Conservation (phyloP, 2,888 invertebrate species). For the Siphlonurus alternatus region DNA sequence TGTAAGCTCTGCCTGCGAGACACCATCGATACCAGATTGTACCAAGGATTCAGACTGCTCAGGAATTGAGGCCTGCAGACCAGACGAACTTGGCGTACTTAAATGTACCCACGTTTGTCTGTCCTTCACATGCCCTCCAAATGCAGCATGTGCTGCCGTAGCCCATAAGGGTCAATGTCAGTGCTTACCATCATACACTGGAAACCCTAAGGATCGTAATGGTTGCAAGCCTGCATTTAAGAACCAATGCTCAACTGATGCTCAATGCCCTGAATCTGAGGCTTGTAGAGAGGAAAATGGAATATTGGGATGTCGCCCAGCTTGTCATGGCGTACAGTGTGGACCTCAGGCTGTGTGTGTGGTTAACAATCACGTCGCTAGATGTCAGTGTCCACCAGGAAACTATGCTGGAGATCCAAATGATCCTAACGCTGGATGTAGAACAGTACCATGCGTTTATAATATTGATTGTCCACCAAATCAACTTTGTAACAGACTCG, state of each 20-base stretch:
- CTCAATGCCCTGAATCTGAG: conserved; percentile 69
- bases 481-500: conserved; percentile 66
- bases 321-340: conserved; percentile 59
- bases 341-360: conserved; percentile 78
- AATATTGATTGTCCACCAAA: conserved; percentile 66
- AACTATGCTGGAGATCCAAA: conserved; percentile 74
- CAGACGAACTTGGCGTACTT: conserved; percentile 69
- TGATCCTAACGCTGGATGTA: conserved; percentile 52
- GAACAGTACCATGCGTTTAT: conserved; percentile 69
- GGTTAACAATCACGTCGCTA: conserved; percentile 75
- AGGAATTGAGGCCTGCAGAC: conserved; percentile 50
- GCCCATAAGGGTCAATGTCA: conserved; percentile 64
- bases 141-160: conserved; percentile 60
- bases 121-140: conserved; percentile 66
- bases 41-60: conserved; percentile 50
- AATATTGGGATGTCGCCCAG: conserved; percentile 49
- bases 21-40: conserved; percentile 75
- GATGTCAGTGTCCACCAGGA: conserved; percentile 80
- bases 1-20: conserved; percentile 61
- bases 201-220: conserved; percentile 77
- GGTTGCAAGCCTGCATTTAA: conserved; percentile 61
- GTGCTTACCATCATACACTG: conserved; percentile 65
- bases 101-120: conserved; percentile 65
- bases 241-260: conserved; percentile 61
- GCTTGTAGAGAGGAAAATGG: conserved; percentile 42